Base-by-base conservation (phyloP, 1,140 invertebrate species). In the Neotoxoptera formosana region DNA sequence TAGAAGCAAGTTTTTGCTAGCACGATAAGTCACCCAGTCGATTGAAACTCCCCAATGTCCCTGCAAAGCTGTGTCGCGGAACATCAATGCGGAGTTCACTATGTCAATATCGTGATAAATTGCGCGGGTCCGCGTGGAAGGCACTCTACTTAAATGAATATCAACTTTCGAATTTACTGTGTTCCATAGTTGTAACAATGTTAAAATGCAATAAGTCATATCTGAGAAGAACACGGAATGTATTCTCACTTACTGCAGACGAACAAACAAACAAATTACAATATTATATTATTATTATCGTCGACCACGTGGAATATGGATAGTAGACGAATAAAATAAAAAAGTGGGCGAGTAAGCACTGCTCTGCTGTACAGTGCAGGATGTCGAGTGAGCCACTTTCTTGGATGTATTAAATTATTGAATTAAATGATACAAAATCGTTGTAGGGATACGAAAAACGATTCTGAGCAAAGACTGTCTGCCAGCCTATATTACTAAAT, bases 131-230 rank as follows among this genome's bases (percentile, higher is more conserved):
- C n/a, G 34, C n/a, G 86, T 34, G 34, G 4, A n/a, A 51, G 17
- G 86, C 86, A 88, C 86, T 88, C 86, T 88, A 88, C 47, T 53
- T 51, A 88, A 88, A 88, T 21, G 30, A 53, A 88, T 53, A 88
- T 88, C n/a, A 88, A 88, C 86, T 88, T 88, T 53, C 53, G 47
- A 88, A 88, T 51, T 88, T 88, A 87, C 11, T 25, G 20, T 25
- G 20, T 48, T n/a, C 8, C n/a, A 53, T 51, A 88, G 8, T 51
- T 88, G n/a, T 88, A 88, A 88, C 47, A 88, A 51, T 48, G 86
- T 34, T 88, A 53, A 88, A 51, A 88, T 21, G 17, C 48, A 51
- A 45, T 25, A 88, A 34, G 47, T 88, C 53, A 51, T 48, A 20
- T 20, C n/a, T n/a, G n/a, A n/a, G n/a, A 7, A 34, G 17, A 51